phyloP scores from a whole-genome alignment of 2,888 invertebrate species.

The Calliphora vomitoria region DNA sequence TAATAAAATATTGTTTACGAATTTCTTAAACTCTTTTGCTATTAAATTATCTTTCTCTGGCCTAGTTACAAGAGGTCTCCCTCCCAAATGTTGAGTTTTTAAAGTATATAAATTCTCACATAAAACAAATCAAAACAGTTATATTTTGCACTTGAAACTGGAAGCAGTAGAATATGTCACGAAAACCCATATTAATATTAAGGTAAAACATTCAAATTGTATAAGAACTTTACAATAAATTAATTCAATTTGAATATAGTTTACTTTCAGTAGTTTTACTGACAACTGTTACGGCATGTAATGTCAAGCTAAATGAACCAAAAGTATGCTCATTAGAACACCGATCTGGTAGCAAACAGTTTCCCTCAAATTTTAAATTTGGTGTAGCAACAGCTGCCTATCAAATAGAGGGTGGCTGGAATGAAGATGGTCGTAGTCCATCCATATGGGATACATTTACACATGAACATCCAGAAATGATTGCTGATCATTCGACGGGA shows the following conservation, averaged over 20 bases:
- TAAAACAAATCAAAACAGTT: constrained; percentile 6
- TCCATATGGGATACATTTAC: constrained; percentile 85
- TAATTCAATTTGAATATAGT: not conserved
- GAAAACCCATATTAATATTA: not conserved
- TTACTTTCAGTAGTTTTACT: constrained; percentile 11
- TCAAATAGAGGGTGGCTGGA: constrained; percentile 80
- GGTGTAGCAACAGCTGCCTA: constrained; percentile 80
- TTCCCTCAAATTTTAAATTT: constrained; percentile 78
- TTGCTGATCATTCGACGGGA: constrained; percentile 85
- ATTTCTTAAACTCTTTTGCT: too few species aligned
- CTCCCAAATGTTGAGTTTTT: too few species aligned
- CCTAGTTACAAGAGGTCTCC: too few species aligned
- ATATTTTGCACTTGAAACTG: not conserved
- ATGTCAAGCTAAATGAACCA: not conserved
- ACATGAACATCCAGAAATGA: constrained; percentile 81
- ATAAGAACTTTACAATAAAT: not conserved
- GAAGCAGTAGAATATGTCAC: not conserved
- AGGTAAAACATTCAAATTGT: not conserved
- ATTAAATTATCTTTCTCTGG: too few species aligned
- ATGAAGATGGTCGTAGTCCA: constrained; percentile 85
- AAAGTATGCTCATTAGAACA: constrained; percentile 65
- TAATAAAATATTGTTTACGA: too few species aligned
- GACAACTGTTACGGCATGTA: not conserved
- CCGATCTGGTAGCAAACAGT: constrained; percentile 73
- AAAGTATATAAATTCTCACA: too few species aligned